Evolutionary conservation across 2,888 invertebrate genomes (phyloP).

Genomic region (Odontomyia ornata): DNA sequence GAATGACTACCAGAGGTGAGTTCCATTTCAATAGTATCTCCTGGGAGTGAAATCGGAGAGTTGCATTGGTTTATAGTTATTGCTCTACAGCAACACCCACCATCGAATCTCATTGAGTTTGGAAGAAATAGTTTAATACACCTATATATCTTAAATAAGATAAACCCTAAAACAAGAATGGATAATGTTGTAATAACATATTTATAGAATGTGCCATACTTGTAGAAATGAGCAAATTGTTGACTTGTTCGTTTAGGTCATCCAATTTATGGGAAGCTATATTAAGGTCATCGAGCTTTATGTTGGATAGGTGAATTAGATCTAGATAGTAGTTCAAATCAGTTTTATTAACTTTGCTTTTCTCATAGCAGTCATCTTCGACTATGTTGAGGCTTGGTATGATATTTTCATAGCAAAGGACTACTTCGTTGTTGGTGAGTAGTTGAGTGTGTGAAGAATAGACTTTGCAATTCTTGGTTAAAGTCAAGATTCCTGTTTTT

Average conservation of each 20-base stretch:
- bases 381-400: constrained; percentile 24
- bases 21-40: too few species aligned
- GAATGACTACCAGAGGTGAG: too few species aligned
- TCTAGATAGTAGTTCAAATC: too few species aligned
- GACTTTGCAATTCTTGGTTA: neutral
- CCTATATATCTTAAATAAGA: neutral
- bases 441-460: constrained; percentile 23
- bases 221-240: neutral
- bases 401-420: constrained; percentile 9
- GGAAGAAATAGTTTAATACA: neutral
- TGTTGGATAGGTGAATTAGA: constrained; percentile 17
- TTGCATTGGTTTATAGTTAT: constrained; percentile 6
- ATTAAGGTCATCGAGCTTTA: constrained; percentile 7
- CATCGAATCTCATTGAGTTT: neutral
- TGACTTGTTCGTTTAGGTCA: constrained; percentile 8
- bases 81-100: neutral
- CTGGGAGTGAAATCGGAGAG: neutral
- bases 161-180: neutral
- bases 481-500: neutral
- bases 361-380: constrained; percentile 1
- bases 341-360: too few species aligned
- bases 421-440: neutral
- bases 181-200: neutral
- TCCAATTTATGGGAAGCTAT: constrained; percentile 26
- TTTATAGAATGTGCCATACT: neutral